Evolutionary conservation across 2,888 invertebrate species (phyloP).

Genomic region (Nesidiocoris tenuis): DNA sequence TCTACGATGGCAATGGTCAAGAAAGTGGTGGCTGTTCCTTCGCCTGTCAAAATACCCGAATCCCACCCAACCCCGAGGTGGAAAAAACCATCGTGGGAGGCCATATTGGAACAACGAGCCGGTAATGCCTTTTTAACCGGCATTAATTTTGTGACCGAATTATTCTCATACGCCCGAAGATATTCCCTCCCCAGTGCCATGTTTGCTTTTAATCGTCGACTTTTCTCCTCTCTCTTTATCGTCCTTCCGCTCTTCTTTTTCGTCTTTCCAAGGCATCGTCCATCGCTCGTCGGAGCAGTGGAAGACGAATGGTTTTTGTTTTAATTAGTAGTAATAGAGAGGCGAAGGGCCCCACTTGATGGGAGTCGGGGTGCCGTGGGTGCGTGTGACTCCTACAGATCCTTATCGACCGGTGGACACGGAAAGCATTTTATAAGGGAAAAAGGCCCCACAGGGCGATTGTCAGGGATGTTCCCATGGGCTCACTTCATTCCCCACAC

Average conservation of each 20-base stretch:
- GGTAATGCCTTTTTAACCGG: neutral
- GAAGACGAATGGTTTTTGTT: constrained; percentile 40
- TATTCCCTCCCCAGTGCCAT: neutral
- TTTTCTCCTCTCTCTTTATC: neutral
- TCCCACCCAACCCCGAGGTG: neutral
- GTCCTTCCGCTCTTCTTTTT: neutral
- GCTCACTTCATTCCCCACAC: neutral
- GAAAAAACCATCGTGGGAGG: neutral
- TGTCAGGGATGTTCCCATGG: constrained; percentile 38
- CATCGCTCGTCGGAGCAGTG: neutral
- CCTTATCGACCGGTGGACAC: constrained; percentile 37
- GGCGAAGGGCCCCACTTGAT: constrained; percentile 21
- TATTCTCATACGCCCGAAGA: neutral
- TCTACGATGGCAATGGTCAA: neutral
- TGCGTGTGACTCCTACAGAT: constrained; percentile 41
- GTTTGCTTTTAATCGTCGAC: neutral
- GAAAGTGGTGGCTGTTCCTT: constrained; percentile 20
- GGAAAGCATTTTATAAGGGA: constrained; percentile 46
- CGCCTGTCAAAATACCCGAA: constrained; percentile 32
- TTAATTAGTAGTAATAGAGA: constrained; percentile 41
- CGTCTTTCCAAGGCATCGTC: neutral
- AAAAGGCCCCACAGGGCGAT: constrained; percentile 40
- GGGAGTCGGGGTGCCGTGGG: constrained; percentile 26
- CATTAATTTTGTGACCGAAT: neutral
- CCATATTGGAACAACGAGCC: neutral